Percentiles rank a stretch among this genome's conserved stretches.
Conservation (phyloP, 2,797 vertebrate species). For the Novumbra hubbsi region DNA sequence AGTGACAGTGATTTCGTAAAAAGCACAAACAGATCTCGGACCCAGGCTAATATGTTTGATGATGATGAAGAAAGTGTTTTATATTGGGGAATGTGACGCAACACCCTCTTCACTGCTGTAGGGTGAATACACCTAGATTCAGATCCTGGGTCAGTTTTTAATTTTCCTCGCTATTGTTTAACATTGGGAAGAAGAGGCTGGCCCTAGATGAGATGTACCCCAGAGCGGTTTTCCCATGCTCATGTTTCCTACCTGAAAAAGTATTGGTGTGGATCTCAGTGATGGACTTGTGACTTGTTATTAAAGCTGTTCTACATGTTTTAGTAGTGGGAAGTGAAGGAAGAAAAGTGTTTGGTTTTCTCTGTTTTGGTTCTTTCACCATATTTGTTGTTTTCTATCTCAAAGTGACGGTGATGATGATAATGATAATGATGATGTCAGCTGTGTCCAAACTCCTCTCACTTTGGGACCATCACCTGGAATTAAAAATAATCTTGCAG, state of each 20-base stretch:
- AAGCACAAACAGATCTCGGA: neutral
- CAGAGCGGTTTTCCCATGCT: constrained; percentile 26
- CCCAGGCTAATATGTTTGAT: neutral
- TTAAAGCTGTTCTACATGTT: constrained; percentile 62
- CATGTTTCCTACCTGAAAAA: constrained; percentile 44
- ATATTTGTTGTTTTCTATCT: constrained; percentile 55
- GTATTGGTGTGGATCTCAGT: constrained; percentile 67
- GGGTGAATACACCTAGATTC: neutral
- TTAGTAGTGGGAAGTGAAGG: constrained; percentile 51
- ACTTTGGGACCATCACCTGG: constrained; percentile 81
- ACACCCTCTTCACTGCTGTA: constrained; percentile 12
- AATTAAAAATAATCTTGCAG: constrained; percentile 92
- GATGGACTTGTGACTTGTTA: constrained; percentile 68
- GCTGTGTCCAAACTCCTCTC: constrained; percentile 78
- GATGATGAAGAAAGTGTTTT: constrained; percentile 53
- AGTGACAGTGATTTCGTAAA: neutral
- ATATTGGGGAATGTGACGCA: constrained; percentile 60
- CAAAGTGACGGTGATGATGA: constrained; percentile 30
- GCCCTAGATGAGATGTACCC: neutral
- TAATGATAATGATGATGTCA: constrained; percentile 70
- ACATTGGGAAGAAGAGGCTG: neutral
- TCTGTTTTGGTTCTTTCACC: constrained; percentile 59
- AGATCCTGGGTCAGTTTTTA: neutral
- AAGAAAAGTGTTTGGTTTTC: constrained; percentile 60
- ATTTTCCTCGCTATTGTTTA: neutral